Conservation (phyloP, 2,113 vertebrate species). For the Podarcis raffonei region DNA sequence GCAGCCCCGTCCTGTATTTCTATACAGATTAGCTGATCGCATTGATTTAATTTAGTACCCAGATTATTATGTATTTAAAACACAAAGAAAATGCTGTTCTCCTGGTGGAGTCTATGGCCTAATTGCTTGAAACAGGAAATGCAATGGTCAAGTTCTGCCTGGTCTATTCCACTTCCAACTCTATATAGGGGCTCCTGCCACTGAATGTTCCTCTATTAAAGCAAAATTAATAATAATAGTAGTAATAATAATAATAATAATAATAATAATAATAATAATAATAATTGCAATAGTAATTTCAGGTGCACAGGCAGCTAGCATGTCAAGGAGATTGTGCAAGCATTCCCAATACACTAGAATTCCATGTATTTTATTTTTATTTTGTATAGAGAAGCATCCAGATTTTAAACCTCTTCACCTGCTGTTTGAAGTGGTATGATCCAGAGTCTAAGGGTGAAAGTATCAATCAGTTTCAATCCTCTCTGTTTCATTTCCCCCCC, state of each 20-base stretch:
- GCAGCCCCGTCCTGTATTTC: constrained; percentile 27
- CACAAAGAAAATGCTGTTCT: neutral
- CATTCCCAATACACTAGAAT: neutral
- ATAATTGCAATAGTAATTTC: neutral
- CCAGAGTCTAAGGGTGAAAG: no score
- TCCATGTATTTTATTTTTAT: neutral
- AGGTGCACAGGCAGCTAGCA: neutral
- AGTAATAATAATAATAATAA: neutral
- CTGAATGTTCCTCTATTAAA: neutral
- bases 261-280: no score
- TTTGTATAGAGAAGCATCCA: neutral
- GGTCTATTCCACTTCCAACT: neutral
- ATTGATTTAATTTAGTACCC: constrained; percentile 5
- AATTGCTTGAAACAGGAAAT: neutral
- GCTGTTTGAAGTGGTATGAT: no score
- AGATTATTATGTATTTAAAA: neutral
- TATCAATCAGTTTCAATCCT: no score
- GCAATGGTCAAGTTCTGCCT: neutral
- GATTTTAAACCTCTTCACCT: neutral
- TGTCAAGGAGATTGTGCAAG: neutral
- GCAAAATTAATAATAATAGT: no score
- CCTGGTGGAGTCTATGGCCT: neutral
- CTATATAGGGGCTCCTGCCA: no score
- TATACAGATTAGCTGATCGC: constrained; percentile 19
- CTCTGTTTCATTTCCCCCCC: no score